Evolutionary conservation across 2,113 vertebrate genomes (phyloP).

Genomic region (Bolborhynchus lineola): DNA sequence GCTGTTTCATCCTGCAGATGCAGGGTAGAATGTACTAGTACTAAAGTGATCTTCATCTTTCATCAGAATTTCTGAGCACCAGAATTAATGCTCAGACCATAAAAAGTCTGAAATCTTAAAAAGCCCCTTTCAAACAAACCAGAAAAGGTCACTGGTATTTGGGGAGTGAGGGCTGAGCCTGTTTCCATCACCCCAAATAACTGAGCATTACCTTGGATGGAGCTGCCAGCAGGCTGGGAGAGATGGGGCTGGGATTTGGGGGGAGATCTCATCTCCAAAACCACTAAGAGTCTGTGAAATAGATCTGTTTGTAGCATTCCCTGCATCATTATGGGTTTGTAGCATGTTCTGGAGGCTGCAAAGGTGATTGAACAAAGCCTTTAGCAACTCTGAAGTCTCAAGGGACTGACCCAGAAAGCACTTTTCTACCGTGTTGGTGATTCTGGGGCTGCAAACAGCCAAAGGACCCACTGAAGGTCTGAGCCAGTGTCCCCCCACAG

Average conservation of each 20-base stretch:
- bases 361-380: neutral
- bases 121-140: rapidly evolving
- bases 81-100: neutral
- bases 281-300: neutral
- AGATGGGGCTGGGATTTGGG: neutral
- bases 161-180: neutral
- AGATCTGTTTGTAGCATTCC: neutral
- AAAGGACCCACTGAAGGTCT: neutral
- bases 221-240: neutral
- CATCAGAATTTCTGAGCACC: neutral
- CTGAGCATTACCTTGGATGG: rapidly evolving
- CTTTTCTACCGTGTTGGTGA: neutral
- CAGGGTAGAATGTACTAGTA: no score
- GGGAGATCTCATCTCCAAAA: neutral
- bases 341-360: neutral
- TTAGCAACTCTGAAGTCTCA: neutral
- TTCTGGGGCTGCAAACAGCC: neutral
- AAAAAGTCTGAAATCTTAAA: neutral
- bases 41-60: no score
- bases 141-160: no score
- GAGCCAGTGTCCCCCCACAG: neutral
- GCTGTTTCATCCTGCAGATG: neutral
- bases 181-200: neutral
- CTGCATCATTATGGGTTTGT: neutral
- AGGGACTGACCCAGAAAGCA: neutral